Base-by-base conservation (phyloP, 2,888 invertebrate species). In the Parnassius orleans region DNA sequence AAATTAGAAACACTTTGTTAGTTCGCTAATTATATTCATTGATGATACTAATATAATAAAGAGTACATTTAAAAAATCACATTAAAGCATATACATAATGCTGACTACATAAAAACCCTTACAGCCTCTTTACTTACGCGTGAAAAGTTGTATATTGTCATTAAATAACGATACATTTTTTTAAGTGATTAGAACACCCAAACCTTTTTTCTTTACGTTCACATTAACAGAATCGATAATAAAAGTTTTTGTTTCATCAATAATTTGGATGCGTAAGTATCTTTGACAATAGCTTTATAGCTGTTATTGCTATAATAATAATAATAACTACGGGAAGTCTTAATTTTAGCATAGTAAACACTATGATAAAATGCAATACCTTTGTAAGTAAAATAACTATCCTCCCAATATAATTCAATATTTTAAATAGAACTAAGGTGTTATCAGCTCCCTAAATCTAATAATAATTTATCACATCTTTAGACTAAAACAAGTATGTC, bases 71-170 rank as follows among this genome's bases (percentile, higher is more conserved):
- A 89, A 90, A 90, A 91, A 92, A 92, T 92, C 92, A 92, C 92
- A 92, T 90, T 91, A 90, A 92, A 92, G 92, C 91, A 92, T 91
- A 92, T 90, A 90, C 87, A 91, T 92, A 92, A 90, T 91, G 90
- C 90, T 91, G 92, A 92, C 92, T 92, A 92, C 91, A 90, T 87
- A 88, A 84, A 80, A 73, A 82, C 87, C 87, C 87, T 84, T 80
- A 86, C 90, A 88, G 90, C 90, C 90, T 73, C 86, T 71, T 79
- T 79, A 71, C 74, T 57, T 63, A 67, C 67, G 70, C 65, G 71
- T 72, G 74, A 71, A 59, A 75, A 72, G 71, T 75, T 76, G 78
- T 75, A 77, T 78, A 81, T 80, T 80, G 79, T 67, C 66, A 80
- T 83, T 75, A 79, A 84, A 75, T 75, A 87, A 87, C 85, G 86